Percentiles rank a stretch among this genome's conserved stretches.
These are phyloP conservation scores for rabbit (Oryctolagus cuniculus) DNA, from an alignment of 2,113 vertebrate species.

Conservation along the genomic window mOryCun1.1 NC_091432.1:95354501-95355000, in stretches of 20 bases:
- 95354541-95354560: background rate
- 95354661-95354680: background rate
- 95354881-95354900: no score
- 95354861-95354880: no score
- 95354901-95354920: no score
- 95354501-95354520: background rate
- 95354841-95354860: no score
- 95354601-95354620: background rate
- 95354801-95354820: no score
- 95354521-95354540: background rate
- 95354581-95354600: background rate
- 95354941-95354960: no score
- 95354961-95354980: no score
- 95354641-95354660: background rate
- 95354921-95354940: no score
- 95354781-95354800: no score
- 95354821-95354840: no score
- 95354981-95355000: no score
- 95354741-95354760: background rate
- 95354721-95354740: background rate
- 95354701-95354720: background rate
- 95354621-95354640: background rate
- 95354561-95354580: background rate
- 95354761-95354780: no score
- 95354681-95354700: background rate